phyloP scores from a whole-genome alignment of 2,888 invertebrate genomes.

The Thera britannica region DNA sequence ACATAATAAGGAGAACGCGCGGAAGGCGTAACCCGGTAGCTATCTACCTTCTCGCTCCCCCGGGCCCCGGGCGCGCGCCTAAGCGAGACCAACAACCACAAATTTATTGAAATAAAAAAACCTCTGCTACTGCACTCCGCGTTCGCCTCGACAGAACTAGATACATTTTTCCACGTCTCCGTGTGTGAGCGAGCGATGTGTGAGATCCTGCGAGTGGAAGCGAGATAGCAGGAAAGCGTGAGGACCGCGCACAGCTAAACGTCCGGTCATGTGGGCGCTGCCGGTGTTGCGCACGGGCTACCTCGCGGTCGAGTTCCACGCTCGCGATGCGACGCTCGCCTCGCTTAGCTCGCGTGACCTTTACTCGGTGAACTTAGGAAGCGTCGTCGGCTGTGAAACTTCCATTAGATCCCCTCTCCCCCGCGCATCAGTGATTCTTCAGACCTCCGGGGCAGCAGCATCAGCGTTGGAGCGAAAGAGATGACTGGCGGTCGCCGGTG shows the following conservation, averaged over 20 bases:
- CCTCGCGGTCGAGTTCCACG: slow-evolving; percentile 79
- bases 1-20: slow-evolving; percentile 82
- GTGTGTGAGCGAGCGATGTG: slow-evolving; percentile 60
- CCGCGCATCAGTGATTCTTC: slow-evolving; percentile 64
- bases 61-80: slow-evolving; percentile 78
- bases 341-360: slow-evolving; percentile 82
- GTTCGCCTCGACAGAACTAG: slow-evolving; percentile 82
- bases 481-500: slow-evolving; percentile 73
- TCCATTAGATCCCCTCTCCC: slow-evolving; percentile 78
- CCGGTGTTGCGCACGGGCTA: slow-evolving; percentile 83
- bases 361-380: slow-evolving; percentile 84
- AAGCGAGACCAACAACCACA: slow-evolving; percentile 82
- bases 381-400: slow-evolving; percentile 81
- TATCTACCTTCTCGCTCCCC: slow-evolving; percentile 74
- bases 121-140: slow-evolving; percentile 83
- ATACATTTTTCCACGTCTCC: slow-evolving; percentile 82
- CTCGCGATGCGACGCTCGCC: slow-evolving; percentile 78
- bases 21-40: slow-evolving; percentile 85
- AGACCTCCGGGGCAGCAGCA: slow-evolving; percentile 67
- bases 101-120: slow-evolving; percentile 84
- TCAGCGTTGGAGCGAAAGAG: slow-evolving; percentile 75
- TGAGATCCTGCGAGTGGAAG: slow-evolving; percentile 49
- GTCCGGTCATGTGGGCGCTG: slow-evolving; percentile 83
- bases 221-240: slow-evolving; percentile 59
- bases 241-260: slow-evolving; percentile 70